Evolutionary conservation across 2,888 invertebrate species (phyloP).

Genomic region (Netelia inedita): DNA sequence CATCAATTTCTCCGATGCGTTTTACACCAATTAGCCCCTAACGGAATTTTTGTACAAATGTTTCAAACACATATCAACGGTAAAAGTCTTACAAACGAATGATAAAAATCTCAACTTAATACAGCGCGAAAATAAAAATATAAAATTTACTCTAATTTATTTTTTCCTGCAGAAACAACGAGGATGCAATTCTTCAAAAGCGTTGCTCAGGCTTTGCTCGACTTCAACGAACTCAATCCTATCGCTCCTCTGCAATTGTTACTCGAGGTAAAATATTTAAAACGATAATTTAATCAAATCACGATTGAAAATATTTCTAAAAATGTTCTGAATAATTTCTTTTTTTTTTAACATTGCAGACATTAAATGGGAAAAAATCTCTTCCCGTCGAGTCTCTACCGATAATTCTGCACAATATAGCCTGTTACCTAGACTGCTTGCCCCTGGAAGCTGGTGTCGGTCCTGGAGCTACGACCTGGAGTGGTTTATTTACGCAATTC

Average conservation of each 20-base stretch:
- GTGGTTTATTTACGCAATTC: slow-evolving; percentile 93
- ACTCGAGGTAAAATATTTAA: slow-evolving; percentile 89
- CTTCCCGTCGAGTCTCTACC: slow-evolving; percentile 90
- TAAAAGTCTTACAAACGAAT: slow-evolving; percentile 80
- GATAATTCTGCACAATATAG: slow-evolving; percentile 95
- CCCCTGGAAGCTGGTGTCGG: slow-evolving; percentile 92
- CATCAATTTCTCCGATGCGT: slow-evolving; percentile 98
- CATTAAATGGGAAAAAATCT: slow-evolving; percentile 92
- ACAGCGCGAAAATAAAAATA: no score
- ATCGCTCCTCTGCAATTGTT: slow-evolving; percentile 97
- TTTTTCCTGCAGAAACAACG: slow-evolving; percentile 87
- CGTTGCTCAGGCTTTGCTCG: slow-evolving; percentile 96
- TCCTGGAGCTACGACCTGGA: slow-evolving; percentile 91
- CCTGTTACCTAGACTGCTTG: slow-evolving; percentile 96
- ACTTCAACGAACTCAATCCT: slow-evolving; percentile 98
- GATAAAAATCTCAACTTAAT: not conserved
- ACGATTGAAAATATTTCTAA: not conserved
- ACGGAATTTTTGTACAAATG: slow-evolving; percentile 98
- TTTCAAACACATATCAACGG: slow-evolving; percentile 96
- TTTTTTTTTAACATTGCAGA: slow-evolving; percentile 84
- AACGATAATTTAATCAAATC: not conserved
- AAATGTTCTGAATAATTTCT: slow-evolving; percentile 48
- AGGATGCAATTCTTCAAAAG: slow-evolving; percentile 96
- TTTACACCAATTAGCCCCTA: slow-evolving; percentile 98
- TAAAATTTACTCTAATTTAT: slow-evolving; percentile 20